Evolutionary conservation across 2,888 invertebrate genomes (phyloP).

Genomic region (Heliconius cydno): DNA sequence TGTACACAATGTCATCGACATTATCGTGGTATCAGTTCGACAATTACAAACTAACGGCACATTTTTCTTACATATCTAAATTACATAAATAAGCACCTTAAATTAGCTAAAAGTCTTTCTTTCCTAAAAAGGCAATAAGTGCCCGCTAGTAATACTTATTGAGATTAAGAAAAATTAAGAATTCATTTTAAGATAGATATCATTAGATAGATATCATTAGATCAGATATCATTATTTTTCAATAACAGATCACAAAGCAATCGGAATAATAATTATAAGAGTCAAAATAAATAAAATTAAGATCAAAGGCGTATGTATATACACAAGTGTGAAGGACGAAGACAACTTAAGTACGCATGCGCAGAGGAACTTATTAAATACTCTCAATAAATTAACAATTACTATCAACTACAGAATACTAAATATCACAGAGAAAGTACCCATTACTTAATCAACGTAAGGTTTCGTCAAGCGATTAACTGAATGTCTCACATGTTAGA

Average conservation of each 20-base stretch:
- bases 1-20: constrained; percentile 49
- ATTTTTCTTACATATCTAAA: constrained; percentile 59
- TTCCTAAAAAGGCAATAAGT: constrained; percentile 70
- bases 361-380: constrained; percentile 70
- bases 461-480: constrained; percentile 75
- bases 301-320: constrained; percentile 34
- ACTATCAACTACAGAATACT: constrained; percentile 76
- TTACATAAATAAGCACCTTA: constrained; percentile 74
- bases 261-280: constrained; percentile 44
- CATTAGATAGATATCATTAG: too few species aligned
- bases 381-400: constrained; percentile 80
- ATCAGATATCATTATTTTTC: too few species aligned
- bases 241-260: constrained; percentile 42
- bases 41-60: constrained; percentile 71
- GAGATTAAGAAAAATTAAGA: constrained; percentile 57
- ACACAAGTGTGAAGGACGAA: constrained; percentile 33
- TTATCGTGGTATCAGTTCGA: constrained; percentile 68
- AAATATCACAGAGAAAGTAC: constrained; percentile 84
- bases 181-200: constrained; percentile 33
- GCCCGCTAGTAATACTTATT: constrained; percentile 72
- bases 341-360: constrained; percentile 42
- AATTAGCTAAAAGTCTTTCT: constrained; percentile 77
- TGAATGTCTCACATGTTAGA: constrained; percentile 60
- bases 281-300: constrained; percentile 47
- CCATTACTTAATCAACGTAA: constrained; percentile 81